Percentiles rank a stretch among this genome's conserved stretches.
Conservation (phyloP, 2,888 invertebrate species). For the Archaeoteleia sp. region DNA sequence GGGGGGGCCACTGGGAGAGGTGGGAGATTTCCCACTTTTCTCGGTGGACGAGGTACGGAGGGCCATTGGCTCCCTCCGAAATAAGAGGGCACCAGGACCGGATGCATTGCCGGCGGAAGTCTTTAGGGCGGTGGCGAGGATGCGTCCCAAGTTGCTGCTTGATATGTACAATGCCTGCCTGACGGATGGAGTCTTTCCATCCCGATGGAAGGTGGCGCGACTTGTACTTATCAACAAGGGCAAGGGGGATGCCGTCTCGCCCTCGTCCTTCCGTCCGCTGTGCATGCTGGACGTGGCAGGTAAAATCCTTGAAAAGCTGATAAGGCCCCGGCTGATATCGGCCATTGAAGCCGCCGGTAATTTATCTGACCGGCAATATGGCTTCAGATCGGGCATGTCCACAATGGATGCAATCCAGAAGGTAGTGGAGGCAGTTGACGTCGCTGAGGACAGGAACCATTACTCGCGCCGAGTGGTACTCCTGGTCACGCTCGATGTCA, state of each 20-base stretch:
- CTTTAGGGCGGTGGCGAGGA: background rate
- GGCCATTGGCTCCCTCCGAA: background rate
- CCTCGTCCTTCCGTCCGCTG: background rate
- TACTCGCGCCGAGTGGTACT: background rate
- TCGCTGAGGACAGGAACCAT: no score
- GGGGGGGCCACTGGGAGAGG: no score
- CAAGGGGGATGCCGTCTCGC: background rate
- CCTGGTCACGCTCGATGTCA: background rate
- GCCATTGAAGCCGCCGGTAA: background rate
- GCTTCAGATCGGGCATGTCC: background rate
- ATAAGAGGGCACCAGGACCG: background rate
- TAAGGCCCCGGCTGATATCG: background rate
- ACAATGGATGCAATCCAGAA: background rate
- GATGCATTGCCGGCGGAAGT: background rate
- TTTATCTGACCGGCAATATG: background rate
- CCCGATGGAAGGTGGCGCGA: no score
- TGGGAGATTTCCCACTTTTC: background rate
- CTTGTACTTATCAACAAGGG: background rate
- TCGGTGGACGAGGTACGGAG: background rate
- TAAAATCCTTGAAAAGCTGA: background rate
- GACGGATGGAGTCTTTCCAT: background rate
- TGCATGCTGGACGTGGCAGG: background rate
- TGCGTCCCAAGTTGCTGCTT: background rate
- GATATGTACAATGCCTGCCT: background rate
- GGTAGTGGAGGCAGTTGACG: no score